Conservation (phyloP, 92 coral and sea anemone species). For the Bergia sp. region DNA sequence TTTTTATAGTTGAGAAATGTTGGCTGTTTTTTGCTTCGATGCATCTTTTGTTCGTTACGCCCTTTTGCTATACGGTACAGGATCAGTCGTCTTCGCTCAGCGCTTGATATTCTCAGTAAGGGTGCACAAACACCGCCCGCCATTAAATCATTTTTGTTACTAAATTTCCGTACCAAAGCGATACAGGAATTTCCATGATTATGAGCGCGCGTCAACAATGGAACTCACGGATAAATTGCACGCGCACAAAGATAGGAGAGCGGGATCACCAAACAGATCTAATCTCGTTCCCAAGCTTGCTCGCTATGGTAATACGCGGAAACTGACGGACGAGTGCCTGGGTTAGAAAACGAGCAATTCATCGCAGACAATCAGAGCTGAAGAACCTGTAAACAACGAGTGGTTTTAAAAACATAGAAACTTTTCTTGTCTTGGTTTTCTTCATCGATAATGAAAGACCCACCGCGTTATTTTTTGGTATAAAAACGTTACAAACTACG, state of each 20-base stretch:
- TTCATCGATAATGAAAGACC: no score
- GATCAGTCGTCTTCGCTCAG: conserved; percentile 29
- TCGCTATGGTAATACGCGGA: no score
- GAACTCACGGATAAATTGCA: neutral
- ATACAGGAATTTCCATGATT: neutral
- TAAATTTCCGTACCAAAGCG: neutral
- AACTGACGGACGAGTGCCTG: no score
- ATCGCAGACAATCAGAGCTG: no score
- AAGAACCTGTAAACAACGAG: no score
- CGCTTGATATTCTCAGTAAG: conserved; percentile 28
- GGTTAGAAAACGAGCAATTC: no score
- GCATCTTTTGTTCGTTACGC: conserved; percentile 28
- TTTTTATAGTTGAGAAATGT: conserved; percentile 22
- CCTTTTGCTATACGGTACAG: conserved; percentile 30
- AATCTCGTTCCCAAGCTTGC: no score
- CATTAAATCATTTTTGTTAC: neutral
- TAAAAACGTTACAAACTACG: no score
- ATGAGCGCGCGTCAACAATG: neutral
- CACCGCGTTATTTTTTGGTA: no score
- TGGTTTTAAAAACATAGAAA: no score
- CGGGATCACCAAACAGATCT: neutral
- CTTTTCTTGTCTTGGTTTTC: no score
- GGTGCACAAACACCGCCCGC: conserved; percentile 42
- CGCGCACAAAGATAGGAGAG: neutral
- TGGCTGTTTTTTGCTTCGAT: neutral